Conservation (phyloP, 2,888 invertebrate genomes). For the Eupelmus urozonus region DNA sequence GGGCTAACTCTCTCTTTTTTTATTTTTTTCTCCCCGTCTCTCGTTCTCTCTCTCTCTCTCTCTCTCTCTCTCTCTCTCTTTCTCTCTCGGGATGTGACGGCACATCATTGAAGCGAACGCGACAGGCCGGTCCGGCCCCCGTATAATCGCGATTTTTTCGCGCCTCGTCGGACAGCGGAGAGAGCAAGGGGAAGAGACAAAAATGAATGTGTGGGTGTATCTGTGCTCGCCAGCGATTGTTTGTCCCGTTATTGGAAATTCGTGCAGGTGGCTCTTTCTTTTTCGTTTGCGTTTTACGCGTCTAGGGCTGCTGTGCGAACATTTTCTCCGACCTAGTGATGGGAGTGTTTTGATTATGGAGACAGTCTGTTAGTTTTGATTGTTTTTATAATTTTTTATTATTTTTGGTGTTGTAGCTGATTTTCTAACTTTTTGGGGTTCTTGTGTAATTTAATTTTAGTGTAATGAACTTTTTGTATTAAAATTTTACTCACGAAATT, state of each 20-base stretch:
- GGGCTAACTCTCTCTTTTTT: slow-evolving; percentile 61
- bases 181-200: no score
- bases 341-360: no score
- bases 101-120: slow-evolving; percentile 31
- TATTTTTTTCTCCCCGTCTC: slow-evolving; percentile 30
- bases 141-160: slow-evolving; percentile 49
- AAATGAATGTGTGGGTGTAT: no score
- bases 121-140: background rate
- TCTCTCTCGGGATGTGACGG: slow-evolving; percentile 9
- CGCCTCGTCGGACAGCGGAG: slow-evolving; percentile 39
- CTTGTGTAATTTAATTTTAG: no score
- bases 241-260: slow-evolving; percentile 32
- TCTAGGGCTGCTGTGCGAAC: no score
- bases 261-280: background rate
- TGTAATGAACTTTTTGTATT: no score
- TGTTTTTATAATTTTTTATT: no score
- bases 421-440: no score
- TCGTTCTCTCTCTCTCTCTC: slow-evolving; percentile 34
- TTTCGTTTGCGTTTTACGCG: background rate
- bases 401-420: no score
- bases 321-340: no score
- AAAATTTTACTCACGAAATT: no score
- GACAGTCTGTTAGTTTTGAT: no score
- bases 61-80: slow-evolving; percentile 49
- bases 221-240: background rate